Evolutionary conservation across 2,888 invertebrate species (phyloP), one percentile per base, ranked within the genome.

Genomic region (Odiellus spinosus): DNA sequence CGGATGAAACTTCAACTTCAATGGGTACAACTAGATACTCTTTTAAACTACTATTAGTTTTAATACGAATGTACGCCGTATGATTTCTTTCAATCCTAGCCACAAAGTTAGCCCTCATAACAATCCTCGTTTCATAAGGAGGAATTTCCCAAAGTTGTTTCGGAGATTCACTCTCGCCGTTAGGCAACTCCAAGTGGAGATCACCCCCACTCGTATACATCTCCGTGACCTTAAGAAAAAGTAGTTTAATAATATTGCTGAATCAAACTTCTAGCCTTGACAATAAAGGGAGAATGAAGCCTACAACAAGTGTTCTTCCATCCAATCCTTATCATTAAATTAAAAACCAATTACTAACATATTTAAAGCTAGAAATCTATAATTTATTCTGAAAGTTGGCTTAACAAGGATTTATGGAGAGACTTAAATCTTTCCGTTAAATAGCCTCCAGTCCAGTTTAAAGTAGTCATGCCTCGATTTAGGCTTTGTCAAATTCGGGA

Each of bases 141-240:
- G 85, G 83, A 63, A 96, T 82, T 65, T 82, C 68, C 93, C 93
- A 91, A 59, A 86, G 69, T 59, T 77, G 77, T 61, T 80, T 80
- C 44, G 83, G 78, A 46, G 83, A 87, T 62, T 82, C 80, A 49
- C 74, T 71, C 52, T 79, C 79, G 44, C 82, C 82, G 49, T 70
- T 73, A 49, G 93, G 87, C 63, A 88, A 67, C 67, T 87, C 85
- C 58, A 95, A 71, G 67, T 82, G 81, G 67, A 95, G 82, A 63
- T 87, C 84, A 43, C 83, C 81, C 49, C 87, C 90, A 64, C 87
- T 88, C 20, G 73, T 67, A 59, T 70, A 71, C 66, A 73, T 71
- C 63, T 74, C 73, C 53, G 66, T 61, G 51, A 72, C 63, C 68
- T 69, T 52, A n/a, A 49, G 35, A 42, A 52, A 54, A 36, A 34